A percentile compares a stretch with the other conserved stretches of the same genome.
phyloP scores from a whole-genome alignment of 2,113 vertebrate genomes.

The Xyliphius kryptos region DNA sequence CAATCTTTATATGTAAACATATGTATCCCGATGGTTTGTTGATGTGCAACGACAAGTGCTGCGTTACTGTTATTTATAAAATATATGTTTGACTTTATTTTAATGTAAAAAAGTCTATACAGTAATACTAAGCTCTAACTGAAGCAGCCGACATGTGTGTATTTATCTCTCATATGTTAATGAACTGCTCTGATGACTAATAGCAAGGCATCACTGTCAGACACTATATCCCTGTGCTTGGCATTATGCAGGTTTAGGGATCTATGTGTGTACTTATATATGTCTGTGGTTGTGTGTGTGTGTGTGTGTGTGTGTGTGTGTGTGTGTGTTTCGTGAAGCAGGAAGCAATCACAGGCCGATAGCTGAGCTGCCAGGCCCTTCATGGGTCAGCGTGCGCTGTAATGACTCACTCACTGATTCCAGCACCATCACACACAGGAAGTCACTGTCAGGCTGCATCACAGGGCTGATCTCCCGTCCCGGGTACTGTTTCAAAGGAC shows the following conservation, averaged over 20 bases:
- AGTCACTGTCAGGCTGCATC: constrained; percentile 52
- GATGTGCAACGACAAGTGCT: too few species aligned
- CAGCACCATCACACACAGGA: constrained; percentile 49
- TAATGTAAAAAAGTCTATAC: too few species aligned
- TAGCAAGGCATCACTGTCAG: neutral
- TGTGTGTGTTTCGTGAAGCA: constrained; percentile 30
- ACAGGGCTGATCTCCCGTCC: constrained; percentile 41
- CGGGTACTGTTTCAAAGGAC: constrained; percentile 42
- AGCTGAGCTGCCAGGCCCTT: constrained; percentile 42
- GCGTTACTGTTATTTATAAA: too few species aligned
- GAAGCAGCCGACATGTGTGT: neutral
- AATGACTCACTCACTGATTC: constrained; percentile 49
- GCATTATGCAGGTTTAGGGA: too few species aligned
- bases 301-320: constrained; percentile 34
- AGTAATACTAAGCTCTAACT: neutral
- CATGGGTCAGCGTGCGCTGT: constrained; percentile 50
- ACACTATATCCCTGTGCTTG: constrained; percentile 5
- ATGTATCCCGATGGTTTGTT: too few species aligned
- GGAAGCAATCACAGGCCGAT: constrained; percentile 52
- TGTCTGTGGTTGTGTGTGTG: constrained; percentile 18
- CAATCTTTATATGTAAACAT: too few species aligned
- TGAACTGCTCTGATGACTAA: neutral
- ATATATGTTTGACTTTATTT: too few species aligned
- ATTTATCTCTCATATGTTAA: constrained; percentile 4
- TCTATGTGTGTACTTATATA: constrained; percentile 22